Evolutionary conservation across 2,888 invertebrate species (phyloP).

Genomic region (Alviniconcha strummeri): DNA sequence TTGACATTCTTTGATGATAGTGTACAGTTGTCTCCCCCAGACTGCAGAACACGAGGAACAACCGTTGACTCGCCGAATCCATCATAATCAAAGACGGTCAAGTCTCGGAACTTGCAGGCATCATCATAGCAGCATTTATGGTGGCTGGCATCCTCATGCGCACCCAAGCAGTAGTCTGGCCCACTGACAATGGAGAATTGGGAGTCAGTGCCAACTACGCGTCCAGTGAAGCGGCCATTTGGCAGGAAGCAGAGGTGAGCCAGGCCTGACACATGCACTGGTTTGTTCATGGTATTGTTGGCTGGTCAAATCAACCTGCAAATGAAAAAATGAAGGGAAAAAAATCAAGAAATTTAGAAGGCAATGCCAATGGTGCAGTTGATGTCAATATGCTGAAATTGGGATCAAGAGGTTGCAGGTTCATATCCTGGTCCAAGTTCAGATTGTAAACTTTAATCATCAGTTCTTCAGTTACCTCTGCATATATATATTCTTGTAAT

Average conservation of each 20-base stretch:
- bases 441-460: too few relatives aligned
- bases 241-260: conserved; percentile 33
- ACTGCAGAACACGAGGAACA: conserved; percentile 43
- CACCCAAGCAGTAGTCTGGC: conserved; percentile 25
- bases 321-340: neutral
- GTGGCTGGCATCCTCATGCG: conserved; percentile 27
- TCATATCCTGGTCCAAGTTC: too few relatives aligned
- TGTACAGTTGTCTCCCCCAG: conserved; percentile 50
- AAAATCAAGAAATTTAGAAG: neutral
- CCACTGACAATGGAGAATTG: conserved; percentile 23
- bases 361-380: too few relatives aligned
- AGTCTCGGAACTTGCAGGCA: conserved; percentile 32
- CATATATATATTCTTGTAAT: too few relatives aligned
- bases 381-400: too few relatives aligned
- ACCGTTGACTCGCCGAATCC: conserved; percentile 34
- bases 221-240: conserved; percentile 29
- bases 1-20: conserved; percentile 41
- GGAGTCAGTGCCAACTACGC: neutral
- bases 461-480: too few relatives aligned
- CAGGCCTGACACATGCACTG: conserved; percentile 18
- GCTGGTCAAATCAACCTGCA: neutral
- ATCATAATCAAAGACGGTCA: conserved; percentile 37
- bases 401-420: too few relatives aligned
- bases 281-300: conserved; percentile 23
- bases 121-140: conserved; percentile 44